Conservation (phyloP, 2,113 vertebrate genomes). For the Platycercus adscitus region DNA sequence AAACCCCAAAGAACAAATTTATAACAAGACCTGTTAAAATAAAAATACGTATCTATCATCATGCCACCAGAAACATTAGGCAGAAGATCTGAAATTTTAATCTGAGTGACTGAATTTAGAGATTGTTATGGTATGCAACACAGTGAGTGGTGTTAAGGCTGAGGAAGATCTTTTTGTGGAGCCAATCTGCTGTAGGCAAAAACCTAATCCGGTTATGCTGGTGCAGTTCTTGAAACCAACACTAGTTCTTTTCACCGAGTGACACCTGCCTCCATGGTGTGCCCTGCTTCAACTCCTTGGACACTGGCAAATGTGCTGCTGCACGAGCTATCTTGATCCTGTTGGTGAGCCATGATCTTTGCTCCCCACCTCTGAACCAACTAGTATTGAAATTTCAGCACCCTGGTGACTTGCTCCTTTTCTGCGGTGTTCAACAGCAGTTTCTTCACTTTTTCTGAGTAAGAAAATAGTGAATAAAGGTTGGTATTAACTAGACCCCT, state of each 20-base stretch:
- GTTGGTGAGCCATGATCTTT: neutral
- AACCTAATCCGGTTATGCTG: neutral
- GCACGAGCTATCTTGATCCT: neutral
- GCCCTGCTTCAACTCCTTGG: neutral
- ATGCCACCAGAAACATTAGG: neutral
- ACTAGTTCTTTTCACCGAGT: neutral
- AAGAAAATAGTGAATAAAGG: neutral
- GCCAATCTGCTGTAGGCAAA: neutral
- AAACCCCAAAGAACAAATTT: neutral
- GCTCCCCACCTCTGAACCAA: neutral
- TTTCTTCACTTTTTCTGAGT: neutral
- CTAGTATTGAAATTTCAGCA: neutral
- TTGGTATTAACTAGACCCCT: neutral
- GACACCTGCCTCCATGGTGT: neutral
- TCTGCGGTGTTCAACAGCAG: neutral
- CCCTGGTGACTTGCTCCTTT: neutral
- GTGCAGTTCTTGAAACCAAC: neutral
- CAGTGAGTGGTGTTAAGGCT: neutral
- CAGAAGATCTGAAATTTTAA: neutral
- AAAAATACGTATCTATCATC: neutral
- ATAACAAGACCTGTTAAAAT: neutral
- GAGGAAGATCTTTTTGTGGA: neutral
- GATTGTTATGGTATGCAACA: neutral
- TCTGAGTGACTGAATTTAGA: accelerated
- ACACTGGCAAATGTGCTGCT: neutral